Conservation (phyloP, 2,113 vertebrate genomes). For the Orthonyx spaldingii region DNA sequence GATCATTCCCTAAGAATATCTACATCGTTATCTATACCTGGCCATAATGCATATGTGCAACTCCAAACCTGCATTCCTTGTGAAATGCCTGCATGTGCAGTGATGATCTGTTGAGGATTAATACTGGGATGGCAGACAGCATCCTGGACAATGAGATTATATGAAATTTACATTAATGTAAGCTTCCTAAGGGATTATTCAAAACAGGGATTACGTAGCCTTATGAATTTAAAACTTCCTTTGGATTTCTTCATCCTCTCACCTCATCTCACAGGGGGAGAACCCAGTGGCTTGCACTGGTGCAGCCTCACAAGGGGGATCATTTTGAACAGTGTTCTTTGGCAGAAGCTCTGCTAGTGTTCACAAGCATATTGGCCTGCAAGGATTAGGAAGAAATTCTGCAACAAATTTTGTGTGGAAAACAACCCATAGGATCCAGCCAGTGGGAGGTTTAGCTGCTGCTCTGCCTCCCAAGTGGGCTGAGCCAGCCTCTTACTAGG, state of each 20-base stretch:
- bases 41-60: neutral
- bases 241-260: neutral
- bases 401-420: fast-evolving
- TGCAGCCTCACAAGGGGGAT: neutral
- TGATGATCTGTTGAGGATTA: neutral
- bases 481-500: neutral
- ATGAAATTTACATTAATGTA: neutral
- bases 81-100: neutral
- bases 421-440: neutral
- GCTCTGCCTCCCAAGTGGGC: neutral
- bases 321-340: neutral
- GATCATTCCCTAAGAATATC: neutral
- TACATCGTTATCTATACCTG: neutral
- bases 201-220: neutral
- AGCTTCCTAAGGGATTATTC: conserved; percentile 31
- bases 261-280: neutral
- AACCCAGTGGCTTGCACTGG: neutral
- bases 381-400: neutral
- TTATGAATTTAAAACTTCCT: conserved; percentile 10
- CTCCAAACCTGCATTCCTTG: neutral
- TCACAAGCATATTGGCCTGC: neutral
- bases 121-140: neutral
- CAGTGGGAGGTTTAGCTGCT: neutral
- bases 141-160: neutral
- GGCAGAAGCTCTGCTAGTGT: neutral